Evolutionary conservation across 2,888 invertebrate genomes (phyloP).

Genomic region (Alloscopus bannaensis): DNA sequence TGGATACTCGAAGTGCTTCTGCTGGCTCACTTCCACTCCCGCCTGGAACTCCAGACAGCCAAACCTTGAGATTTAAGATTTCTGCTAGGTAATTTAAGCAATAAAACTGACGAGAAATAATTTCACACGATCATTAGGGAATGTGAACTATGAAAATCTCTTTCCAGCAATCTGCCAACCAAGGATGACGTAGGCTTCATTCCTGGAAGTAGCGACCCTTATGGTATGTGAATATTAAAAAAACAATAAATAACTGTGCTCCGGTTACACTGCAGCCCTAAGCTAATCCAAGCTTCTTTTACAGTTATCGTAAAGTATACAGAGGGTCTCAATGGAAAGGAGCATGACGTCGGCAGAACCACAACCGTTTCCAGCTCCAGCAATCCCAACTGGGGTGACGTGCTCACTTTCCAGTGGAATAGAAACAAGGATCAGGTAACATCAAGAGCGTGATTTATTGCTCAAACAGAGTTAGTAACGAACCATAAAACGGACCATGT

Average conservation of each 20-base stretch:
- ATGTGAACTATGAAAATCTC: too few relatives aligned
- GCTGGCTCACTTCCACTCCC: slow-evolving; percentile 53
- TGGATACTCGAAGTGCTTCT: slow-evolving; percentile 15
- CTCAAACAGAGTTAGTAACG: too few relatives aligned
- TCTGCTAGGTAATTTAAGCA: slow-evolving; percentile 45
- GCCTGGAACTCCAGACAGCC: slow-evolving; percentile 55
- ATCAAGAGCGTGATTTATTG: not conserved
- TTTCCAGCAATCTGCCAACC: slow-evolving; percentile 41
- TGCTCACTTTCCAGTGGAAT: slow-evolving; percentile 41
- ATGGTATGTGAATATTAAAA: slow-evolving; percentile 38
- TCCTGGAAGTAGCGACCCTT: slow-evolving; percentile 63
- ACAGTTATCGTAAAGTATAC: slow-evolving; percentile 29
- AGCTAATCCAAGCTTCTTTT: slow-evolving; percentile 6
- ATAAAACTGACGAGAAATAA: not conserved
- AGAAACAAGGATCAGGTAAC: slow-evolving; percentile 55
- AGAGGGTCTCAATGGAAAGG: slow-evolving; percentile 37
- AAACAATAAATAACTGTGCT: not conserved
- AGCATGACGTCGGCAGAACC: slow-evolving; percentile 42
- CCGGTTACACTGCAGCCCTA: not conserved
- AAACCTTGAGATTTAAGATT: slow-evolving; percentile 60
- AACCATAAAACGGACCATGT: too few relatives aligned
- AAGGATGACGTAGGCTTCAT: slow-evolving; percentile 61
- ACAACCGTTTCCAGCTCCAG: slow-evolving; percentile 36
- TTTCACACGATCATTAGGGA: not conserved
- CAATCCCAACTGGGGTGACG: slow-evolving; percentile 52